Percentiles rank a stretch among this genome's conserved stretches.
Evolutionary conservation across 2,113 vertebrate species (phyloP).

Genomic region (Meriones unguiculatus): DNA sequence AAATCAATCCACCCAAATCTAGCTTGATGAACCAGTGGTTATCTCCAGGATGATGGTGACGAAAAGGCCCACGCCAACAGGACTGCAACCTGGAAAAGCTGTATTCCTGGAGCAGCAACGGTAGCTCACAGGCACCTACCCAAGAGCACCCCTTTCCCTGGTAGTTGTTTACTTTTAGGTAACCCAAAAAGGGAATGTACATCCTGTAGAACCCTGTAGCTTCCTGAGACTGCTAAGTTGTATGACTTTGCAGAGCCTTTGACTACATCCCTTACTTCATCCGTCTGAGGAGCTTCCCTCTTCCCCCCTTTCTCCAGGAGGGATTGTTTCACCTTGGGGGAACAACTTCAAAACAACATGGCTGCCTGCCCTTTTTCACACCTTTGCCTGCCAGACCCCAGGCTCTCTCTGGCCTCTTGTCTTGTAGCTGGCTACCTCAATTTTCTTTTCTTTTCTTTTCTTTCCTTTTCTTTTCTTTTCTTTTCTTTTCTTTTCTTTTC

Average conservation of each 20-base stretch:
- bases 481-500: accelerated
- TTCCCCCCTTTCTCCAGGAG: not conserved
- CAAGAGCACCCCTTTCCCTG: not conserved
- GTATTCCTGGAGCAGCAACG: not conserved
- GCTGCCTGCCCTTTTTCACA: not conserved
- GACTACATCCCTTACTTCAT: not conserved
- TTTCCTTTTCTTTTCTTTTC: not conserved
- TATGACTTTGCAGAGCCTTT: not conserved
- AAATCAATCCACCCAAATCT: not conserved
- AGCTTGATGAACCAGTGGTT: not conserved
- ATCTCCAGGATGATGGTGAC: not conserved
- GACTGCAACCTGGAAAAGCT: no score
- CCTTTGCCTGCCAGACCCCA: not conserved
- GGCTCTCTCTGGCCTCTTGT: not conserved
- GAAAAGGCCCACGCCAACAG: not conserved
- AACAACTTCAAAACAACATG: not conserved
- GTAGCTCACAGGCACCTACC: not conserved
- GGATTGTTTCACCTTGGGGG: not conserved
- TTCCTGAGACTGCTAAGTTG: not conserved
- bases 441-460: not conserved
- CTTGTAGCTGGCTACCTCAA: not conserved
- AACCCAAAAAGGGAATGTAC: not conserved
- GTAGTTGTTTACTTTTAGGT: not conserved
- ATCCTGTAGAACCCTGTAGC: not conserved
- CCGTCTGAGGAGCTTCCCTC: not conserved